Evolutionary conservation across 2,797 vertebrate species (phyloP), one percentile per base, ranked within the genome.

Genomic region (Neosalanx taihuensis): DNA sequence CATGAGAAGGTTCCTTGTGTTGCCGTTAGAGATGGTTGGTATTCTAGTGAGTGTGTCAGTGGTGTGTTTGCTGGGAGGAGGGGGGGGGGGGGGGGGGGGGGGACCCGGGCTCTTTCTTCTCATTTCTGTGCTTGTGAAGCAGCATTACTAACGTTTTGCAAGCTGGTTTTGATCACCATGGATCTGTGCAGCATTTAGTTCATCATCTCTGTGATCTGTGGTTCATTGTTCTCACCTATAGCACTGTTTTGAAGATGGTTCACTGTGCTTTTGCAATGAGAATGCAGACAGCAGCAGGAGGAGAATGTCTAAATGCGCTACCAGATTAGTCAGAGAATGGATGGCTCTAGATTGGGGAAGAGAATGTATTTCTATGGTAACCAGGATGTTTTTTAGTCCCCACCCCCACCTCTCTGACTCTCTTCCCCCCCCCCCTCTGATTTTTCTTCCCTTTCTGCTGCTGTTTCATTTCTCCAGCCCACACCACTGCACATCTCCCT

Each of bases 11-110:
- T 72, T 75, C 79, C 76, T 63, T 41, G 78, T 86, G 5, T 58
- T 78, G 74, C 85, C 81, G 77, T 85, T 67, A 70, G 67, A 64
- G 60, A 84, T 90, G 87, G 90, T 90, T 89, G 87, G 87, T 90
- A 90, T 91, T 88, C 89, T 79, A 78, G 84, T 88, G 84, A 84
- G 84, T 87, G 82, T 89, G 87, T 89, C 86, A 86, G 53, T 51
- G 64, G n/a, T 17, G 20, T 64, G 69, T 73, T 30, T 60, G 37
- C 64, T 17, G 37, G 20, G 57, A 53, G 51, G 29, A 26, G 29
- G 31, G 31, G 37, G 64, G 53, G 31, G 53, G 31, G 64, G 18
- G 35, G 29, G 56, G 33, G 59, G 57, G 29, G 46, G 1, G 46
- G 23, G 26, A 17, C 46, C 23, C 46, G 10, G 18, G 4, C 64